Percentiles rank a stretch among this genome's conserved stretches.
phyloP scores from a whole-genome alignment of 2,113 vertebrate genomes.

The Tachycineta bicolor region DNA sequence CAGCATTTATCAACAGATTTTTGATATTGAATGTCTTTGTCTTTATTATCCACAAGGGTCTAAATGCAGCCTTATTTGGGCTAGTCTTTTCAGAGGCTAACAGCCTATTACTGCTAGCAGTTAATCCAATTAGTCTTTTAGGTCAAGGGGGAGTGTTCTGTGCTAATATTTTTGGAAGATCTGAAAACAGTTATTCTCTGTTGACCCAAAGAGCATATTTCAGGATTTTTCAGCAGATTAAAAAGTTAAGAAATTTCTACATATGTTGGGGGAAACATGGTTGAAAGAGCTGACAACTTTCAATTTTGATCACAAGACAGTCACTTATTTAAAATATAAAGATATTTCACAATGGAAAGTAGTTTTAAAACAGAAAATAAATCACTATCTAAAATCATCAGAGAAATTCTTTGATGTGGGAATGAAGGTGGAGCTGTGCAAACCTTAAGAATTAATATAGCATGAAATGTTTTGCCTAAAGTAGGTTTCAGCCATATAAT shows the following conservation, averaged over 20 bases:
- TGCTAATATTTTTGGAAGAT: slow-evolving; percentile 29
- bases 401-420: not conserved
- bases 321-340: not conserved
- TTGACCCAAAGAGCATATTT: not conserved
- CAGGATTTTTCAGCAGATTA: not conserved
- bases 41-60: not conserved
- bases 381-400: not conserved
- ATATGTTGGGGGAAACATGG: not conserved
- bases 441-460: not conserved
- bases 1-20: not conserved
- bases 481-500: not conserved
- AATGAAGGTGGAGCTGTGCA: not conserved
- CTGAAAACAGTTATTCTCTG: not conserved
- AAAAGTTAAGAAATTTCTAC: not conserved
- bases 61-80: slow-evolving; percentile 22
- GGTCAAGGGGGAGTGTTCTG: slow-evolving; percentile 17
- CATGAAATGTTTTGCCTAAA: not conserved
- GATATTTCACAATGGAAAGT: not conserved
- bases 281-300: not conserved
- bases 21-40: not conserved
- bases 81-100: slow-evolving; percentile 10
- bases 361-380: not conserved
- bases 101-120: slow-evolving; percentile 12
- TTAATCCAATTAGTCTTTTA: slow-evolving; percentile 61
- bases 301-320: not conserved